Evolutionary conservation across 2,113 vertebrate genomes (phyloP).

Genomic region (Struthidea cinerea): DNA sequence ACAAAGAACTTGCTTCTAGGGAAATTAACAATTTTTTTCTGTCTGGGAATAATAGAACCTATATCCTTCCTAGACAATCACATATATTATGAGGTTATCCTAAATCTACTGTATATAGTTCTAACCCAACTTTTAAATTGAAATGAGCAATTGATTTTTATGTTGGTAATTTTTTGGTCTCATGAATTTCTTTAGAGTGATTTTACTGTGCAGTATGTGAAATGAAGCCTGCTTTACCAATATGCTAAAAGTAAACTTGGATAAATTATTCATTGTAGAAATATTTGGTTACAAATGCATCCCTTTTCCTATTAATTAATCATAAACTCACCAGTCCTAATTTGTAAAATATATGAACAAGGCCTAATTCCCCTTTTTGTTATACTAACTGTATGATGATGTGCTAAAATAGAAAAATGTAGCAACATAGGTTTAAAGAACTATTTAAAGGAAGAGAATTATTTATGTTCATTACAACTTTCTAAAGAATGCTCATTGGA

Average conservation of each 20-base stretch:
- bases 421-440: background rate
- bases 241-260: conserved; percentile 16
- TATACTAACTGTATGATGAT: background rate
- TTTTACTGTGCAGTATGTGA: background rate
- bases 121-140: background rate
- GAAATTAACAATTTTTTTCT: background rate
- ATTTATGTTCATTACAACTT: background rate
- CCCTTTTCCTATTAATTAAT: conserved; percentile 44
- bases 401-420: background rate
- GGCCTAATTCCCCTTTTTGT: background rate
- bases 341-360: background rate
- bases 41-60: background rate
- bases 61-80: background rate
- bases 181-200: background rate
- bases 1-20: background rate
- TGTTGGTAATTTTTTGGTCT: background rate
- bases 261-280: conserved; percentile 54
- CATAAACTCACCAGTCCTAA: background rate
- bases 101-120: background rate
- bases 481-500: background rate
- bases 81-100: background rate
- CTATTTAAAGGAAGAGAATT: background rate
- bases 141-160: conserved; percentile 38
- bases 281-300: conserved; percentile 13
- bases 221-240: conserved; percentile 3